Base-by-base conservation (phyloP, 2,797 vertebrate genomes). In the Brachyrhaphis roseni region DNA sequence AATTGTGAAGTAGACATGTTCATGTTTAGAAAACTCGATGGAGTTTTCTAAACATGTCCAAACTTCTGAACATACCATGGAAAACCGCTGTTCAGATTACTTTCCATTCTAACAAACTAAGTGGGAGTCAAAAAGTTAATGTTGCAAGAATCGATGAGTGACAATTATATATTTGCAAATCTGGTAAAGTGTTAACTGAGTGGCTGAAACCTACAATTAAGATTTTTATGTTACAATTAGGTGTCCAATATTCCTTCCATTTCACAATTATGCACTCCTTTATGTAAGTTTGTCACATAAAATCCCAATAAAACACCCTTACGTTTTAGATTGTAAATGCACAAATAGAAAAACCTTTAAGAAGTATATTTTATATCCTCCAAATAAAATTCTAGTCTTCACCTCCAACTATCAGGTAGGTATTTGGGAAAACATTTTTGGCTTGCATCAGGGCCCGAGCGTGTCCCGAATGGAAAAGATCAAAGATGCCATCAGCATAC, bases 401-500 rank as follows among this genome's bases (percentile, higher is more conserved):
- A 99, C 98, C 98, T 97, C 98, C 98, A 82, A 99, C 98, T 86
- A 99, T 95, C 93, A 99, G 84, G 84, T 98, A 93, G 89, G 97
- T 97, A 95, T 99, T 99, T 64, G 98, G 98, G 85, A 99, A 99
- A 59, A 99, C 94, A 80, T 97, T 98, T 95, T 99, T 99, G 89
- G 98, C 98, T 93, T 99, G 98, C 98, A 99, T 99, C 89, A 99
- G 96, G 82, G 97, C 98, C 90, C 98, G 96, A 81, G 98, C 98
- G 12, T 99, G 98, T 62, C 98, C 98, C 8, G 98, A 98, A 87
- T 99, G 98, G 94, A 99, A 99, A 80, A 99, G 97, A 94, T 99
- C 98, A 93, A 99, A 99, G 93, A 99, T 99, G 78, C 98, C 98
- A 93, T 99, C 98, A 73, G 98, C 98, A 57, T 99, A 99, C 43